Conservation (phyloP, 2,113 vertebrate genomes). For the Sylvietta virens region DNA sequence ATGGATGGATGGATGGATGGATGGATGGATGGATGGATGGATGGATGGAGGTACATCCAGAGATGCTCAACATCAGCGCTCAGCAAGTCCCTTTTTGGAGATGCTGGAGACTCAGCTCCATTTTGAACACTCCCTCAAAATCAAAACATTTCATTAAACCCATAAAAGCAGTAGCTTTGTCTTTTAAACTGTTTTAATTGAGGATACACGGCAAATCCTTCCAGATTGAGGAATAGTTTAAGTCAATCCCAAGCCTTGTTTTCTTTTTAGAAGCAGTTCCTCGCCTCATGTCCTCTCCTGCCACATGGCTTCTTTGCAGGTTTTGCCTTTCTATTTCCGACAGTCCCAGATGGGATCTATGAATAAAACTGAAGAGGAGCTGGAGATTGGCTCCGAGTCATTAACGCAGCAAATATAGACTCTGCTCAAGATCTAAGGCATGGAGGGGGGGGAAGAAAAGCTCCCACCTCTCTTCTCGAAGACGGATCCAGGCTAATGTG, state of each 20-base stretch:
- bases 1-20: background rate
- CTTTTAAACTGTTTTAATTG: background rate
- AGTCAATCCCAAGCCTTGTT: background rate
- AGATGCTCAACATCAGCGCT: rapidly evolving
- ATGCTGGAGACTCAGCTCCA: background rate
- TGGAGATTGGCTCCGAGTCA: slow-evolving; percentile 55
- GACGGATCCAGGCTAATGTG: background rate
- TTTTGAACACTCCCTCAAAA: background rate
- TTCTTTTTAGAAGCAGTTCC: background rate
- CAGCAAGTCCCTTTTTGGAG: background rate
- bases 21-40: background rate
- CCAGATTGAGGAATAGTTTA: background rate
- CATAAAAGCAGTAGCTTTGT: background rate
- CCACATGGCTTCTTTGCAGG: slow-evolving; percentile 41
- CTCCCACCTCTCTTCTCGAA: background rate
- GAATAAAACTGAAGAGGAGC: slow-evolving; percentile 59
- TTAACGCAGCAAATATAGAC: slow-evolving; percentile 52
- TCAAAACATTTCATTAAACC: background rate
- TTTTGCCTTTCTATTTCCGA: slow-evolving; percentile 62
- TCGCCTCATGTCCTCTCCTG: slow-evolving; percentile 40
- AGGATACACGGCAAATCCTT: background rate
- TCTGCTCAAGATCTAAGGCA: slow-evolving; percentile 1
- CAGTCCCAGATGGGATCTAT: slow-evolving; percentile 59
- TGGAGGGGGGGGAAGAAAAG: background rate
- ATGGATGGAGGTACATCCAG: background rate